Base-by-base conservation (phyloP, 2,113 vertebrate genomes). In the Amia ocellicauda region DNA sequence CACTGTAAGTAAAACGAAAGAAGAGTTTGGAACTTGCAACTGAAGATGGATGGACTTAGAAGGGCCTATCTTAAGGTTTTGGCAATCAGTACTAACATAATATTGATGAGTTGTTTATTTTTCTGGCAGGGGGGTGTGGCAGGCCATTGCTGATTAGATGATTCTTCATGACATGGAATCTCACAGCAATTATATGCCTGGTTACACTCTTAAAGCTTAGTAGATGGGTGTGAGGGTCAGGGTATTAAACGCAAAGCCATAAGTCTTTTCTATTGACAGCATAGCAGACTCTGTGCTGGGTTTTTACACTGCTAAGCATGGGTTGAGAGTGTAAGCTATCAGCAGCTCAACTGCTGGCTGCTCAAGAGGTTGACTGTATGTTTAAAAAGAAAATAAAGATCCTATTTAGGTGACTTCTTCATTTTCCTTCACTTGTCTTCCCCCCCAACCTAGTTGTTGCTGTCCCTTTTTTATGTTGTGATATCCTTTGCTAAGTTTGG, bases 361-460 rank as follows among this genome's bases (percentile, higher is more conserved):
- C 17, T 29, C 51, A 17, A 55, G 71, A 54, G 20, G 2, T 49
- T 51, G 58, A 28, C 40, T 65, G 61, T 70, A 58, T 61, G 58
- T 66, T 66, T 65, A 65, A 56, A 70, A 62, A 45, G 62, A 70
- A 66, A 70, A 65, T 54, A 70, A 49, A 16, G 23, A 24, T 27
- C 56, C 64, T 40, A 64, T 63, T 64, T 69, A 64, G 56, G 28
- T 54, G 68, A 47, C 56, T 69, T 47, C 68, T 64, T 28, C 36
- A 29, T 54, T 64, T 41, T 59, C 41, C 19, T 9, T 50, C 28
- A 27, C 22, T 23, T 13, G 27, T 16, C 10, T 51, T 71, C 19
- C 28, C 47, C 29, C 36, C 19, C 41, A 11, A 22, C 24, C 3
- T 26, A 31, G 28, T 41, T 20, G 14, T 29, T 54, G 22, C 23